Evolutionary conservation across 2,797 vertebrate genomes (phyloP).

Genomic region (Cossypha heuglini): DNA sequence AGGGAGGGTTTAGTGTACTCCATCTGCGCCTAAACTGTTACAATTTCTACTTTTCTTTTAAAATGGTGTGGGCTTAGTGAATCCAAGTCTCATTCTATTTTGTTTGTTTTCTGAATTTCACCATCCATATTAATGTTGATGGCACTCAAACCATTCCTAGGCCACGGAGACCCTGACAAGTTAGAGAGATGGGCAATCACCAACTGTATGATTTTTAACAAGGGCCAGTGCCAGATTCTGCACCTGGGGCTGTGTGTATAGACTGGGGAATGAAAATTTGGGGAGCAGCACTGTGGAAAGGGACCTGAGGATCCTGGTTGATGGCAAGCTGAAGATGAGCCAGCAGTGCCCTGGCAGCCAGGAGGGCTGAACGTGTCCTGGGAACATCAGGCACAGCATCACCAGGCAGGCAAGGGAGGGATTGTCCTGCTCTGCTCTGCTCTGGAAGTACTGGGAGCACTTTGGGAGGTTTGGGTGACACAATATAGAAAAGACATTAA

Average conservation of each 20-base stretch:
- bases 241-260: neutral
- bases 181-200: neutral
- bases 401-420: fast-evolving
- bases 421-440: neutral
- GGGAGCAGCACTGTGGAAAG: neutral
- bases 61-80: neutral
- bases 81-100: neutral
- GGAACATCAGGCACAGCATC: neutral
- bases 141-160: neutral
- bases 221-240: neutral
- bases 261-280: neutral
- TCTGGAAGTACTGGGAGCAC: neutral
- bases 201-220: neutral
- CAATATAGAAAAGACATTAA: neutral
- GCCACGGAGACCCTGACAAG: neutral
- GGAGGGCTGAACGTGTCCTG: fast-evolving
- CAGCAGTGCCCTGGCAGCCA: neutral
- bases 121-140: neutral
- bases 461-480: neutral
- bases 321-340: fast-evolving
- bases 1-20: neutral
- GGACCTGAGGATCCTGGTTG: neutral
- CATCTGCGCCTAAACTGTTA: neutral
- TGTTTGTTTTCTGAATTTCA: neutral
- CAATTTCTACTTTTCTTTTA: neutral